Evolutionary conservation across 2,113 vertebrate genomes (phyloP).

Genomic region (Orcinus orca): DNA sequence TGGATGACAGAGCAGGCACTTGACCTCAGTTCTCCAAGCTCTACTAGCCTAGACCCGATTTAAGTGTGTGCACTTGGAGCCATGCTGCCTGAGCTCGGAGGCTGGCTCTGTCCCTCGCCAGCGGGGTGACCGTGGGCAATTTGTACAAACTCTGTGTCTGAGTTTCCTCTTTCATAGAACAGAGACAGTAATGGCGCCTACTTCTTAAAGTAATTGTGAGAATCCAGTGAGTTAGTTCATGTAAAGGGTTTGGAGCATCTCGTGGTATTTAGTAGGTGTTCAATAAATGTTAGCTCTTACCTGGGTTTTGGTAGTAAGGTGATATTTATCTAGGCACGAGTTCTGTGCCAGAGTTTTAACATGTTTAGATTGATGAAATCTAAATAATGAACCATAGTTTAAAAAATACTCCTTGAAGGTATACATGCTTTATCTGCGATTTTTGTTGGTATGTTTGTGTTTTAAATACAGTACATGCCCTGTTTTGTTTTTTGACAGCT

Average conservation of each 20-base stretch:
- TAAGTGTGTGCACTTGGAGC: neutral
- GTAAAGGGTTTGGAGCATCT: neutral
- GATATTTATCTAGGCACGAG: neutral
- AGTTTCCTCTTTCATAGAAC: neutral
- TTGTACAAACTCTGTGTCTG: neutral
- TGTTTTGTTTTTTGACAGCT: neutral
- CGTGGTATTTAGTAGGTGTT: neutral
- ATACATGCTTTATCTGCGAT: rapidly evolving
- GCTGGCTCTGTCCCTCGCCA: neutral
- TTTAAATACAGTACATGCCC: neutral
- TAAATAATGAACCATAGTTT: neutral
- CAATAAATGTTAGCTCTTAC: neutral
- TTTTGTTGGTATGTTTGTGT: neutral
- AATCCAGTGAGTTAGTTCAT: neutral
- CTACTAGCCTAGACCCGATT: neutral
- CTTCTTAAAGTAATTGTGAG: neutral
- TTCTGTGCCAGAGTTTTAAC: neutral
- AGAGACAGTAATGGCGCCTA: neutral
- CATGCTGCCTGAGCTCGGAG: rapidly evolving
- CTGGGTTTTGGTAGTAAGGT: neutral
- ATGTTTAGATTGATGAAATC: neutral
- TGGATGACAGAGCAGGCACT: rapidly evolving
- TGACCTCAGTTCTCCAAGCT: rapidly evolving
- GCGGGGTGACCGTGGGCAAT: rapidly evolving
- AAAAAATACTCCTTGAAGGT: no score